Evolutionary conservation across 2,888 invertebrate species (phyloP), one percentile per base, ranked within the genome.

Genomic region (Hesperia comma): DNA sequence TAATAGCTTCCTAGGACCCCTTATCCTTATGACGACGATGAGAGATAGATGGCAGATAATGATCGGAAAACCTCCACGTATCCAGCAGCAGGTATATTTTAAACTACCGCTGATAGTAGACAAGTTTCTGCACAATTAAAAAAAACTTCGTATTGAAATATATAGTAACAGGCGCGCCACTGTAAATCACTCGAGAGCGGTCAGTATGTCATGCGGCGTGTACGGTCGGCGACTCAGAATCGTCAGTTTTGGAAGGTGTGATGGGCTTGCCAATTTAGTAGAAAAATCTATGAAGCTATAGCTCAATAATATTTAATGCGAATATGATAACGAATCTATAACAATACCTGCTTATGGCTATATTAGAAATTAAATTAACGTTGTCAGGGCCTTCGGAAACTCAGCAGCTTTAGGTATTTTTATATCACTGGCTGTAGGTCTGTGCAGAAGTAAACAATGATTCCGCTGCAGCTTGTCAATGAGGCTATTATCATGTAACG

Each of bases 111-210:
- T 41, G 46, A 56, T 63, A 49, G 46, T 56, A 56, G 19, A 63
- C 55, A 56, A 63, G 46, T 56, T 56, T 43, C 19, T 17, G 40
- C n/a, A 40, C 33, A 40, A 68, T 68, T 53, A 71, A 69, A 69
- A n/a, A 71, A 67, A 68, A 68, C 60, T 69, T n/a, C 19, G 49
- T 67, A 67, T 67, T 70, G 69, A 71, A 69, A 70, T 71, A 71
- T 68, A 63, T 67, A 68, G 70, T 67, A 67, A 33, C 72, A 69
- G 72, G 64, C 72, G 71, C 67, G 67, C 63, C 68, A 46, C 68
- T 17, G 71, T 74, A 74, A 74, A 74, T 74, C 73, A 74, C 56
- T 61, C 61, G 17, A 19, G 64, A 67, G 40, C 73, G 72, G 70
- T 74, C 71, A 73, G 60, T 71, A 69, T 71, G 73, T 64, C 68